Evolutionary conservation across 2,888 invertebrate species (phyloP).

Genomic region (Drosophila sordidula): DNA sequence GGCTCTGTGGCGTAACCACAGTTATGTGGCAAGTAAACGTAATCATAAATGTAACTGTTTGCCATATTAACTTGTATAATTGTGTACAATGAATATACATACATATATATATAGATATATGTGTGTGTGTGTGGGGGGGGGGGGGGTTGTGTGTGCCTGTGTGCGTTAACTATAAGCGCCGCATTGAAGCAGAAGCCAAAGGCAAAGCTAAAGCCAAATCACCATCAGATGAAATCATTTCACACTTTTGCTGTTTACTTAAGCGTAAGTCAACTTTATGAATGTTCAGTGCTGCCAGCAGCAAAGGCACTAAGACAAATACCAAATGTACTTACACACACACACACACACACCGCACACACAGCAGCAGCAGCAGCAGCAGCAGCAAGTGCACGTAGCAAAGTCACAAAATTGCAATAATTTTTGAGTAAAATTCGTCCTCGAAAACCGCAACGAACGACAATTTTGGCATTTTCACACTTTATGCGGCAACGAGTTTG

Average conservation of each 20-base stretch:
- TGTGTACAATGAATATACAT: slow-evolving; percentile 12
- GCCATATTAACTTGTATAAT: slow-evolving; percentile 51
- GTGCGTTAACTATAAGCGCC: slow-evolving; percentile 22
- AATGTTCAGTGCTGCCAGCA: slow-evolving; percentile 51
- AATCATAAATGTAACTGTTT: slow-evolving; percentile 54
- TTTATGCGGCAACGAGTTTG: slow-evolving; percentile 47
- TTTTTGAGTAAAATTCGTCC: slow-evolving; percentile 63
- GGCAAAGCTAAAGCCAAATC: slow-evolving; percentile 58
- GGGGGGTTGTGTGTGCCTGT: slow-evolving; percentile 1
- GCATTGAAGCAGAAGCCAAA: slow-evolving; percentile 56
- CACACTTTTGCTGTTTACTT: slow-evolving; percentile 77
- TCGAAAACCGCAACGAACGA: slow-evolving; percentile 69
- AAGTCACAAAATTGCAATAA: slow-evolving; percentile 76
- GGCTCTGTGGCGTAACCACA: slow-evolving; percentile 28
- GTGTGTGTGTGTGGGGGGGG: not conserved
- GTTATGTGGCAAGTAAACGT: slow-evolving; percentile 48
- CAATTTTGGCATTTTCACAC: slow-evolving; percentile 75
- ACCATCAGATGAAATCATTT: slow-evolving; percentile 75
- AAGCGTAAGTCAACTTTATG: slow-evolving; percentile 75
- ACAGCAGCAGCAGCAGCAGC: not conserved
- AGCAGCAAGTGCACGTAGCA: slow-evolving; percentile 59
- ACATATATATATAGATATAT: not conserved
- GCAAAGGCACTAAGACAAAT: slow-evolving; percentile 61
- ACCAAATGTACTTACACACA: slow-evolving; percentile 30
- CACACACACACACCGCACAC: slow-evolving; percentile 19